Evolutionary conservation across 37 sponge, comb jelly and placozoan genomes (phyloP).

Genomic region (Theonella swinhoei): DNA sequence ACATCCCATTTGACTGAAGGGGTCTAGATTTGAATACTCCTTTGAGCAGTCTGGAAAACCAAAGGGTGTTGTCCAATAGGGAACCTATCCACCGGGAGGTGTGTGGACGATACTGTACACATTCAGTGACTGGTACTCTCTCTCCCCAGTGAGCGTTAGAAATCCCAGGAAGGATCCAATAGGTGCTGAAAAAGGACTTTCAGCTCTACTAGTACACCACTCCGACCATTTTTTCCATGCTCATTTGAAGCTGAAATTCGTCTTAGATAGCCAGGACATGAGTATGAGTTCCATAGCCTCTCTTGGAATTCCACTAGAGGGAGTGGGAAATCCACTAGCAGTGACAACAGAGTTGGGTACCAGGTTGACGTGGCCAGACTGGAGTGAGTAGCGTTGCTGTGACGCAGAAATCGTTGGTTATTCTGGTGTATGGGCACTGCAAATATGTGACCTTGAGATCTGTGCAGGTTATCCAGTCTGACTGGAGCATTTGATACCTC

Average conservation of each 20-base stretch:
- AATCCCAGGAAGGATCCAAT: neutral
- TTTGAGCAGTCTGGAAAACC: neutral
- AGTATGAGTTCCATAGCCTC: constrained; percentile 14
- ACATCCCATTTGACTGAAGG: constrained; percentile 22
- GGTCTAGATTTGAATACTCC: constrained; percentile 12
- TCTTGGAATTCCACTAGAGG: constrained; percentile 3
- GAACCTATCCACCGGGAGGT: constrained; percentile 10
- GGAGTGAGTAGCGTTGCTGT: neutral
- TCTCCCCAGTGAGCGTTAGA: neutral
- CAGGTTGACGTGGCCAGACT: neutral
- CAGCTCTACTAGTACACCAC: neutral
- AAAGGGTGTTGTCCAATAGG: constrained; percentile 18
- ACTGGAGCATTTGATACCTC: no score
- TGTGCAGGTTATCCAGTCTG: no score
- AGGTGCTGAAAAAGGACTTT: neutral
- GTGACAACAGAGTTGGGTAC: neutral
- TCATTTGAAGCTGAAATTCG: constrained; percentile 1
- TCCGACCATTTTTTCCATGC: constrained; percentile 23
- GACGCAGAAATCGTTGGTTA: no score
- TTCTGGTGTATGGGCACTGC: no score
- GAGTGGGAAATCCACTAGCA: neutral
- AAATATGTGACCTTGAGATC: no score
- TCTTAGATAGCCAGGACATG: constrained; percentile 19
- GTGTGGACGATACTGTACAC: constrained; percentile 29
- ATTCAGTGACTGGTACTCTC: constrained; percentile 5